Base-by-base conservation (phyloP, 2,888 invertebrate genomes). In the Amaurobius ferox region DNA sequence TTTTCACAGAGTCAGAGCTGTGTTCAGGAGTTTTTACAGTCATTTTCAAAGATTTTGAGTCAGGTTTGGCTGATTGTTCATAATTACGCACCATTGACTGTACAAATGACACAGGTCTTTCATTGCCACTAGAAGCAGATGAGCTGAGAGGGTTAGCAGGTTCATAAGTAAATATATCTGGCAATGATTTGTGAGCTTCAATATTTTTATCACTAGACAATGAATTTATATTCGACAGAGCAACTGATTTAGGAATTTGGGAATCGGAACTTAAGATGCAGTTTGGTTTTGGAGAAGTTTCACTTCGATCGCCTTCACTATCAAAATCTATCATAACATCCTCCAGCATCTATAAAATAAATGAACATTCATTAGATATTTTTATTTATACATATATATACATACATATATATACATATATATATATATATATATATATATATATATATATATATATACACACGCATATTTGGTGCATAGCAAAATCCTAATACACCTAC, bases 51-150 rank as follows among this genome's bases (percentile, higher is more conserved):
- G 74, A 64, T 30, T 85, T 78, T 2, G 61, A 16, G 19, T 85
- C 70, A 73, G 19, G 77, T 61, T 76, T 77, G 16, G 71, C 29
- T 16, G 73, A 48, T 48, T 78, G 73, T 61, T 87, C 87, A 64
- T 68, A 79, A n/a, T 78, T 78, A n/a, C 77, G 78, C 28, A 87
- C 73, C 66, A 83, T 79, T 7, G 79, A 78, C 29, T 87, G 87
- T 3, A 87, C 87, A 40, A 87, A 40, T 5, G 87, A 87, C 11
- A 66, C 39, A 11, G 83, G 79, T n/a, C 79, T 80, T 35, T 86
- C 79, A 68, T 44, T 74, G 35, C 74, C 70, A 39, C 79, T 86
- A 1, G 79, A 79, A 35, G 86, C 61, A 16, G 79, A 79, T 29
- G 86, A 86, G 48, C 79, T 35, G 11, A 86, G 29, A n/a, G 79